Conservation (phyloP, 2,888 invertebrate genomes). For the Dione vanillae region DNA sequence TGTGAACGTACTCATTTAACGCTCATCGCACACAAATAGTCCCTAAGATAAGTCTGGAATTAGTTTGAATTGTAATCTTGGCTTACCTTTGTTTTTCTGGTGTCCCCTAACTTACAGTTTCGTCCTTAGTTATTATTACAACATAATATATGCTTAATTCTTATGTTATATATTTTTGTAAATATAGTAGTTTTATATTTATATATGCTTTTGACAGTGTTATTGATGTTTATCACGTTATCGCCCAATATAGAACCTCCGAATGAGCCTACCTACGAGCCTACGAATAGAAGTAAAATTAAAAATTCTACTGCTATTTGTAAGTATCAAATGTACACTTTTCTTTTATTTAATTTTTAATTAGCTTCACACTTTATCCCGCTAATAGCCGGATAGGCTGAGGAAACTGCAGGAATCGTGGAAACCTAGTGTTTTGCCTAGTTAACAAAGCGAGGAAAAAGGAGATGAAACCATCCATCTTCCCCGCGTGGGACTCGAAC, state of each 20-base stretch:
- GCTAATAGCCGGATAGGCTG: too few relatives aligned
- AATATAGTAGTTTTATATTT: background rate
- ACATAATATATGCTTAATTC: background rate
- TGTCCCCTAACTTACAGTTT: slow-evolving; percentile 14
- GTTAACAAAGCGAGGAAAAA: too few relatives aligned
- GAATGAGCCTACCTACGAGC: too few relatives aligned
- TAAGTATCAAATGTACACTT: too few relatives aligned
- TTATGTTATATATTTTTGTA: background rate
- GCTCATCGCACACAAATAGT: slow-evolving; percentile 33
- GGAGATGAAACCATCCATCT: too few relatives aligned
- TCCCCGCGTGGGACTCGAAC: too few relatives aligned
- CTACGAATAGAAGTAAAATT: too few relatives aligned
- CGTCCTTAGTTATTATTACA: background rate
- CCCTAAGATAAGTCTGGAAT: slow-evolving; percentile 40
- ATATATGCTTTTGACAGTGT: background rate
- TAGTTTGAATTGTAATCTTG: slow-evolving; percentile 38
- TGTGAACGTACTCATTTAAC: slow-evolving; percentile 38
- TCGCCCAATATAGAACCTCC: background rate
- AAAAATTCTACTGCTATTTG: too few relatives aligned
- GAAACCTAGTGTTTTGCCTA: too few relatives aligned
- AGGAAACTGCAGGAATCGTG: too few relatives aligned
- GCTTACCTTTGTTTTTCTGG: slow-evolving; percentile 34
- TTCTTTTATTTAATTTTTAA: too few relatives aligned
- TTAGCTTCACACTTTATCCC: too few relatives aligned
- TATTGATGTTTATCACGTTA: background rate